These are phyloP conservation scores for Tretioscincus oriximinensis DNA, from an alignment of 2,113 vertebrate genomes.

Conservation along the genomic window DNA sequence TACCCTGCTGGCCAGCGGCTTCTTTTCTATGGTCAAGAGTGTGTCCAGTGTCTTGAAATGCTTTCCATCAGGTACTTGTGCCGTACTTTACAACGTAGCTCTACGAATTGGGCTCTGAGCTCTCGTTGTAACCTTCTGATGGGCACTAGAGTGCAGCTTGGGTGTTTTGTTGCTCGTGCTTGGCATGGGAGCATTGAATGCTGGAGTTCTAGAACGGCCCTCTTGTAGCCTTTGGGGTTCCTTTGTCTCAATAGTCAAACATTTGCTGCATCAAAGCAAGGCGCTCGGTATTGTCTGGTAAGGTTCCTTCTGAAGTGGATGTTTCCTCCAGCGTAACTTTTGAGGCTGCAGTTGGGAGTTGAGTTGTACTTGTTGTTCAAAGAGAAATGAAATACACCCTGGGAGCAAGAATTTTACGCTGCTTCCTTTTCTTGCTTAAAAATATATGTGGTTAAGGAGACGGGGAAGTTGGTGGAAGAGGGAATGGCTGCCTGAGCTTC, in stretches of 20 bases:
- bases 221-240: not conserved
- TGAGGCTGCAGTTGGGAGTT: not conserved
- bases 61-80: conserved; percentile 40
- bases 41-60: conserved; percentile 38
- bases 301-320: not conserved
- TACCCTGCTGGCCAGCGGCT: conserved; percentile 35
- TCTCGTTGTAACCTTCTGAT: conserved; percentile 6
- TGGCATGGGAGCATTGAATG: not conserved
- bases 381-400: not conserved
- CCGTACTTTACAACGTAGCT: conserved; percentile 10
- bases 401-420: not conserved
- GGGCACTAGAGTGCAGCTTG: not conserved
- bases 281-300: not conserved
- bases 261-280: not conserved
- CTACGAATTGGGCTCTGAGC: not conserved
- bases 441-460: not conserved
- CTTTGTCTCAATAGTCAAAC: conserved; percentile 11
- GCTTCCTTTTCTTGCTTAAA: not conserved
- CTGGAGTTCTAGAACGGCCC: not conserved
- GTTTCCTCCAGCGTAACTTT: not conserved
- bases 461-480: rapidly evolving
- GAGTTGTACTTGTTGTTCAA: not conserved
- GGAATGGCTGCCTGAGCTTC: rapidly evolving
- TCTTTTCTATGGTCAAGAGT: conserved; percentile 31
- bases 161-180: not conserved